Conservation (phyloP, 1,140 invertebrate species). For the Drosophila cardini region DNA sequence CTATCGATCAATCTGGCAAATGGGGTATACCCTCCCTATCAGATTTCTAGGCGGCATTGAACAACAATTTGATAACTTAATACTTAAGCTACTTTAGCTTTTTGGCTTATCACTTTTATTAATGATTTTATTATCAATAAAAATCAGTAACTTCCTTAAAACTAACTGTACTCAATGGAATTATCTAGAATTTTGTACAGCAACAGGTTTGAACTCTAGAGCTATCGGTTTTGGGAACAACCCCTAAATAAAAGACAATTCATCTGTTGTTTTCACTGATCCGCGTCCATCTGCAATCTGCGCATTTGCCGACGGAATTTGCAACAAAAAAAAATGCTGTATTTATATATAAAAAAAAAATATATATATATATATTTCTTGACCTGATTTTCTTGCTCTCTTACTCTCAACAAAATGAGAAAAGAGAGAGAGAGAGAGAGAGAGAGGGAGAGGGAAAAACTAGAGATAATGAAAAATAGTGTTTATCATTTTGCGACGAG, state of each 20-base stretch:
- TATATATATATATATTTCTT: slow-evolving; percentile 29
- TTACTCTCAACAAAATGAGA: neutral
- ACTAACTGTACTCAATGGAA: neutral
- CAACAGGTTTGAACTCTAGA: neutral
- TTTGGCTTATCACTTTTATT: slow-evolving; percentile 11
- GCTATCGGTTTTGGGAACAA: slow-evolving; percentile 8
- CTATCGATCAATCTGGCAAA: neutral
- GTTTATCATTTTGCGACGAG: neutral
- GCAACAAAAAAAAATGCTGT: slow-evolving; percentile 23
- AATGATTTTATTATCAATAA: neutral
- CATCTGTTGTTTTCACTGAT: slow-evolving; percentile 18
- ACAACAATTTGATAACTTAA: slow-evolving; percentile 14
- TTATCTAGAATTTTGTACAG: neutral
- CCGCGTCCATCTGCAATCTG: slow-evolving; percentile 3
- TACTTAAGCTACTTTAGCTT: slow-evolving; percentile 8
- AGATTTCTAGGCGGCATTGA: slow-evolving; percentile 36
- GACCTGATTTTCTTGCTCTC: slow-evolving; percentile 31
- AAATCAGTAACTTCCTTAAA: slow-evolving; percentile 11
- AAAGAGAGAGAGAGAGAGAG: neutral
- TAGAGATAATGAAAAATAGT: slow-evolving; percentile 6
- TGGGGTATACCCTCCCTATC: slow-evolving; percentile 23
- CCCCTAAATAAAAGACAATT: slow-evolving; percentile 8
- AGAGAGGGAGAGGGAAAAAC: neutral
- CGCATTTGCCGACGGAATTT: slow-evolving; percentile 32
- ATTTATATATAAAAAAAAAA: slow-evolving; percentile 3